Conservation (phyloP, 2,888 invertebrate species). For the Sarcophaga rosellei region DNA sequence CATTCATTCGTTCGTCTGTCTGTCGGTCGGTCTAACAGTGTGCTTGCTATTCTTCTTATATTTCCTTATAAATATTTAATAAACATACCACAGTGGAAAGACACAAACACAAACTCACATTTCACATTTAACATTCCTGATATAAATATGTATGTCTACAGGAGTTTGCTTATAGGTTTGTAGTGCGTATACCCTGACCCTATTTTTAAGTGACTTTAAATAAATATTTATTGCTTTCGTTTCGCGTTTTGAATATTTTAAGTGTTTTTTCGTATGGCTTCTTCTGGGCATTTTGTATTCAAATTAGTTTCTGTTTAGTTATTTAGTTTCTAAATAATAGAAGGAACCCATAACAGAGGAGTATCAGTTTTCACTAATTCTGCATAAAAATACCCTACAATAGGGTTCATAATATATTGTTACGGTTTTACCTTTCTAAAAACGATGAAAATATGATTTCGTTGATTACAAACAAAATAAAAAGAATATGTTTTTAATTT, state of each 20-base stretch:
- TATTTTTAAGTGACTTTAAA: constrained; percentile 31
- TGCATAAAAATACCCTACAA: constrained; percentile 8
- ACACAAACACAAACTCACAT: constrained; percentile 43
- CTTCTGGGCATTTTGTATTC: constrained; percentile 18
- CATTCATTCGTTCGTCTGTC: constrained; percentile 1
- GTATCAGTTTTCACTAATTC: constrained; percentile 18
- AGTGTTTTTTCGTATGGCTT: neutral
- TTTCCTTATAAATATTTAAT: constrained; percentile 56
- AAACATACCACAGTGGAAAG: constrained; percentile 40
- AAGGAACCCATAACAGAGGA: no score
- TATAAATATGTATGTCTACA: no score
- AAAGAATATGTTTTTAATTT: no score
- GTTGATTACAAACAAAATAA: no score
- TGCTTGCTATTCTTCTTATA: neutral
- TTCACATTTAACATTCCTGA: constrained; percentile 13
- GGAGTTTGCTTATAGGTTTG: neutral
- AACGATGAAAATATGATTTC: no score
- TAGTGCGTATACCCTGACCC: neutral
- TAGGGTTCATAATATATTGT: no score
- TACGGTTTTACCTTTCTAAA: no score
- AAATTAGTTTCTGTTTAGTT: constrained; percentile 28
- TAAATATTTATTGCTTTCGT: constrained; percentile 50
- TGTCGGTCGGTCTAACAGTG: neutral
- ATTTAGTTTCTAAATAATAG: no score
- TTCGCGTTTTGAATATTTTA: constrained; percentile 27